Percentiles rank a stretch among this genome's conserved stretches.
Conservation (phyloP, 2,113 vertebrate species). For the Pterocles orientalis region DNA sequence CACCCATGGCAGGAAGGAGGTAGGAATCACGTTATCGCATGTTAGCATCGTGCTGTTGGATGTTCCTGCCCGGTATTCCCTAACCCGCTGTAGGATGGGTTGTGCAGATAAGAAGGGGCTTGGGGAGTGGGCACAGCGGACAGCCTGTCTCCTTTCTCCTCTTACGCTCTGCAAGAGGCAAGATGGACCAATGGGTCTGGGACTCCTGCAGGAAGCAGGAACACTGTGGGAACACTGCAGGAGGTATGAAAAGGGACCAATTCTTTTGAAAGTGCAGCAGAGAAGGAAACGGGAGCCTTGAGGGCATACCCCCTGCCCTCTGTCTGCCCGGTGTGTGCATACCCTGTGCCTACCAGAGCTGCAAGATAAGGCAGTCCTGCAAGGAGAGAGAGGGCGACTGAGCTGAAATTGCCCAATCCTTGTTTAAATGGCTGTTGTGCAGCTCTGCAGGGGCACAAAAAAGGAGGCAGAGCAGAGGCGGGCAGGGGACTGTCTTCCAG, state of each 20-base stretch:
- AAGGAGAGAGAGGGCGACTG: neutral
- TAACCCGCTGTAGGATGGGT: neutral
- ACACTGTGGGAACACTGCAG: neutral
- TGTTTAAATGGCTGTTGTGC: neutral
- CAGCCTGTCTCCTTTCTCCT: neutral
- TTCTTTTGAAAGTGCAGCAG: neutral
- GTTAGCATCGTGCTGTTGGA: neutral
- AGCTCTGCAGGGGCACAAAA: neutral
- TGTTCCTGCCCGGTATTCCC: neutral
- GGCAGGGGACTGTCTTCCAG: neutral
- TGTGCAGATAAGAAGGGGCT: neutral
- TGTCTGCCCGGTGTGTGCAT: neutral
- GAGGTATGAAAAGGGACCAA: neutral
- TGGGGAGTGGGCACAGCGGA: neutral
- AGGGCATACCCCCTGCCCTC: neutral
- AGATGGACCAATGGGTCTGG: neutral
- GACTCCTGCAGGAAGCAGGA: too few species aligned
- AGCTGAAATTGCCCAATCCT: neutral
- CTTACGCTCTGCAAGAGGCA: neutral
- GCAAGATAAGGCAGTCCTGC: neutral
- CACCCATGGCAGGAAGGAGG: neutral
- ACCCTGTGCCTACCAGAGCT: neutral
- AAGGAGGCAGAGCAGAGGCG: neutral
- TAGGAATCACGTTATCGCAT: neutral
- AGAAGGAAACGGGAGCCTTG: neutral